phyloP scores from a whole-genome alignment of 2,888 invertebrate genomes.

The Acleris holmiana region DNA sequence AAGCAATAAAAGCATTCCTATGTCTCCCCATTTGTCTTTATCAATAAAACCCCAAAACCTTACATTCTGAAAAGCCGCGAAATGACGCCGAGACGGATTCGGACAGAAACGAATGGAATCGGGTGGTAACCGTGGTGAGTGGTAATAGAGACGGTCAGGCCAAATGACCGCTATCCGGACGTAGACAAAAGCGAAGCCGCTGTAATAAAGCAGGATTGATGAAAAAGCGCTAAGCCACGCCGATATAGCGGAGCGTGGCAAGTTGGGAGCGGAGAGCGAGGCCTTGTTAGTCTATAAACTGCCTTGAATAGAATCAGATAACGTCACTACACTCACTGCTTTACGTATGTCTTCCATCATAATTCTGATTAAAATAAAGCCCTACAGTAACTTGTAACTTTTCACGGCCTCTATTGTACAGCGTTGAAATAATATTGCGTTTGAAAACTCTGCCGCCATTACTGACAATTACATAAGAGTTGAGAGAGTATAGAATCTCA shows the following conservation, averaged over 20 bases:
- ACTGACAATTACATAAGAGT: no score
- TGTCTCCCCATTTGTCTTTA: slow-evolving; percentile 33
- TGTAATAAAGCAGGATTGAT: slow-evolving; percentile 85
- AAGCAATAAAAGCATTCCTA: slow-evolving; percentile 28
- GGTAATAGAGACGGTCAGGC: slow-evolving; percentile 77
- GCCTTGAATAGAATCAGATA: no score
- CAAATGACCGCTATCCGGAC: slow-evolving; percentile 81
- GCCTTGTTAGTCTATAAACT: no score
- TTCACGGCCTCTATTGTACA: no score
- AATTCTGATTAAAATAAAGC: no score
- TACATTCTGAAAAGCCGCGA: slow-evolving; percentile 34
- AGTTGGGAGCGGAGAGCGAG: slow-evolving; percentile 47
- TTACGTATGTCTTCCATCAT: no score
- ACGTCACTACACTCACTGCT: no score
- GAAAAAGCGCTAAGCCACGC: slow-evolving; percentile 86
- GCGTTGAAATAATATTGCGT: no score
- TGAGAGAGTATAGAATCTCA: no score
- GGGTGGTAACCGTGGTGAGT: slow-evolving; percentile 51
- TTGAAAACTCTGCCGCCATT: no score
- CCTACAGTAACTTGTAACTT: no score
- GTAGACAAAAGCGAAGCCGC: slow-evolving; percentile 81
- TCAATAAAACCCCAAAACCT: slow-evolving; percentile 36
- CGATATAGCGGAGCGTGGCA: slow-evolving; percentile 69
- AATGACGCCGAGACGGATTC: slow-evolving; percentile 75
- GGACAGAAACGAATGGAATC: slow-evolving; percentile 82